Evolutionary conservation across 35 echinoderm and acorn worm genomes (phyloP).

Genomic region (Patiria miniata): DNA sequence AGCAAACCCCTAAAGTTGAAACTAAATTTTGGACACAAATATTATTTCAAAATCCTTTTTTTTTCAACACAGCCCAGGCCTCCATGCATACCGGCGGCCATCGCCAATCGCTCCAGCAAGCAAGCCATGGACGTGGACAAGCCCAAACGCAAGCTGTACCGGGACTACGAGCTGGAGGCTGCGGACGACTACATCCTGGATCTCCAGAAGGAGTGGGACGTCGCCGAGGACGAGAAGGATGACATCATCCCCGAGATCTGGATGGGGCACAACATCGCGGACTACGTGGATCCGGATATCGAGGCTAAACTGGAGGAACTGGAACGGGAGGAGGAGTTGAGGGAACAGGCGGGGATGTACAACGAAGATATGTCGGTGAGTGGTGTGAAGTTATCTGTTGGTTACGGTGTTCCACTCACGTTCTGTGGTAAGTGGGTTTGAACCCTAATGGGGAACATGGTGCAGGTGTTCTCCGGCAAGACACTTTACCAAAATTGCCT

Average conservation of each 20-base stretch:
- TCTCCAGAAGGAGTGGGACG: conserved; percentile 75
- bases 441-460: too few relatives aligned
- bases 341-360: conserved; percentile 91
- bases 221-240: conserved; percentile 72
- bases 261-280: conserved; percentile 89
- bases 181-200: conserved; percentile 87
- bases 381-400: too few relatives aligned
- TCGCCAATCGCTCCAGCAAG: conserved; percentile 56
- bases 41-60: too few relatives aligned
- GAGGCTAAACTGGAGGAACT: conserved; percentile 77
- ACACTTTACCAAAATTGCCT: too few relatives aligned
- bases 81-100: conserved; percentile 75
- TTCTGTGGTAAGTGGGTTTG: too few relatives aligned
- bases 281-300: conserved; percentile 94
- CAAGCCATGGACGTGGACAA: conserved; percentile 78
- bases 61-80: conserved; percentile 64
- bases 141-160: conserved; percentile 41
- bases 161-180: conserved; percentile 68
- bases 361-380: conserved; percentile 84
- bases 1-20: too few relatives aligned
- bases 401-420: too few relatives aligned
- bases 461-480: too few relatives aligned
- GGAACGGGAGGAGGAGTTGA: conserved; percentile 88
- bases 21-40: too few relatives aligned
- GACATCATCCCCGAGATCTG: conserved; percentile 95